These are phyloP conservation scores for Ladona fulva DNA, from an alignment of 1,140 invertebrate genomes.

Conservation along the genomic window DNA sequence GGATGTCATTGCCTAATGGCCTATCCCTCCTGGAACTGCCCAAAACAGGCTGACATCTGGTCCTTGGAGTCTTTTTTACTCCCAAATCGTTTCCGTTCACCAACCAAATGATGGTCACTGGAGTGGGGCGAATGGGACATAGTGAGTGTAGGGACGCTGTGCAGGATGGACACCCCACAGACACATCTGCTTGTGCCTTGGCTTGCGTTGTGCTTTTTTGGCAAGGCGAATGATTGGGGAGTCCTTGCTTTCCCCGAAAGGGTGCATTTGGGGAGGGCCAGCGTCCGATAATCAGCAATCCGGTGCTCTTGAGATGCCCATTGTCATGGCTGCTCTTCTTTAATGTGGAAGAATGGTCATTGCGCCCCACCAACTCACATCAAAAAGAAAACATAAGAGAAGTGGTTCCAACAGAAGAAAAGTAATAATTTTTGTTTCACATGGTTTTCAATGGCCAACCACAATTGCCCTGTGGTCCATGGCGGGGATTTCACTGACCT, in stretches of 20 bases:
- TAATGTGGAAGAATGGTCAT: background rate
- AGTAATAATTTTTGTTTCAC: background rate
- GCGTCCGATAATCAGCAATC: background rate
- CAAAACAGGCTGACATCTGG: background rate
- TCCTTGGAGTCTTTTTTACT: background rate
- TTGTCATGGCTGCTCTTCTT: background rate
- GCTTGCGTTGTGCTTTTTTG: too few relatives aligned
- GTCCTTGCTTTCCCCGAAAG: background rate
- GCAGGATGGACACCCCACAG: too few relatives aligned
- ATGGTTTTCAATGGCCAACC: background rate
- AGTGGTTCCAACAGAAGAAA: background rate
- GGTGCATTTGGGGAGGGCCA: too few relatives aligned
- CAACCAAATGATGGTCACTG: background rate
- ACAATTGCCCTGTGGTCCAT: constrained; percentile 5
- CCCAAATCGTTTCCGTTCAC: background rate
- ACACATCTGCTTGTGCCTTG: too few relatives aligned
- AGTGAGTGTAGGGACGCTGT: background rate
- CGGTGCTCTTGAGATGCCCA: background rate
- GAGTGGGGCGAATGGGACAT: constrained; percentile 1
- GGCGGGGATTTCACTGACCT: background rate
- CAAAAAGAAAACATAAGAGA: background rate
- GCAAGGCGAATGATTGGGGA: too few relatives aligned
- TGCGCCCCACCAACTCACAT: background rate
- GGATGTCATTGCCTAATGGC: background rate
- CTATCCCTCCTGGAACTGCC: background rate